Percentiles rank a stretch among this genome's conserved stretches.
Evolutionary conservation across 2,113 vertebrate species (phyloP).

Genomic region (Piprites chloris): DNA sequence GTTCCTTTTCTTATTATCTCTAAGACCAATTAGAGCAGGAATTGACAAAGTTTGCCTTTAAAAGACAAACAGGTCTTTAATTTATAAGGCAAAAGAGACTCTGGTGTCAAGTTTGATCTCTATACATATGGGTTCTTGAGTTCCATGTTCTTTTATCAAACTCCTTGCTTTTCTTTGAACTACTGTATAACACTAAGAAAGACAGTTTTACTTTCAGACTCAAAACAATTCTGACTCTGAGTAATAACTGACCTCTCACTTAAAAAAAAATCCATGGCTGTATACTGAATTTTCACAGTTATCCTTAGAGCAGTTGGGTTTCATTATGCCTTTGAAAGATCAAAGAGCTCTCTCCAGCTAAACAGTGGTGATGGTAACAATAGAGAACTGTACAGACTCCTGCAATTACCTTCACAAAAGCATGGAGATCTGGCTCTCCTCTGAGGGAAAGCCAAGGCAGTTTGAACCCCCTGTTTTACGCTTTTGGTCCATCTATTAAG

Average conservation of each 20-base stretch:
- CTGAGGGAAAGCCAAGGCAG: not conserved
- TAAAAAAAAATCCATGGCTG: not conserved
- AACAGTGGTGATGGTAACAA: not conserved
- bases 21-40: not conserved
- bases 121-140: not conserved
- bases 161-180: not conserved
- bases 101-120: not conserved
- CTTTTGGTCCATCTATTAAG: not conserved
- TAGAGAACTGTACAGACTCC: not conserved
- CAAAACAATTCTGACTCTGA: not conserved
- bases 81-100: not conserved
- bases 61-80: constrained; percentile 19
- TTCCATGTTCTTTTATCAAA: not conserved
- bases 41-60: not conserved
- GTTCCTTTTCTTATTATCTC: not conserved
- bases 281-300: not conserved
- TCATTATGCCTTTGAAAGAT: constrained; percentile 2
- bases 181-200: not conserved
- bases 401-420: not conserved
- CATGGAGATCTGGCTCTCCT: not conserved
- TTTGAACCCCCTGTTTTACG: not conserved
- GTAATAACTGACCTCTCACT: not conserved
- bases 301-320: not conserved
- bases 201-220: not conserved
- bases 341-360: not conserved